Base-by-base conservation (phyloP, 2,797 vertebrate genomes). In the Lophius americanus region DNA sequence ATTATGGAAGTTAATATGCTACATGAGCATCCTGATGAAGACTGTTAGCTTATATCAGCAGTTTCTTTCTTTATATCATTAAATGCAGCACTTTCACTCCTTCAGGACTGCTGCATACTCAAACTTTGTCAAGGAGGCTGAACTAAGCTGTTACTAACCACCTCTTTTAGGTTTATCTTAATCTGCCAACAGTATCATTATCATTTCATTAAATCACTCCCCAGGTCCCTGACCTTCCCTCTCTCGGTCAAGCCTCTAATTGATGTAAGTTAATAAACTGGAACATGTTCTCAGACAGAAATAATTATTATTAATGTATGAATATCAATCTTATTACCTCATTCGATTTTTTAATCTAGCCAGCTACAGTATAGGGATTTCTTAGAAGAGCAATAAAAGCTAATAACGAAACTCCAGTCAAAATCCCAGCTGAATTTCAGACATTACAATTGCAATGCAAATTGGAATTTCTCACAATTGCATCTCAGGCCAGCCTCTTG, bases 131-230 rank as follows among this genome's bases (percentile, higher is more conserved):
- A 64, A 70, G 67, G 64, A 58, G 23, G 54, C 44, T 63, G 41
- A 72, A 57, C 64, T 70, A 59, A 55, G 55, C 63, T 76, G 56
- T 82, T 73, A 83, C 79, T 78, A 56, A 64, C 38, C 37, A 50
- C 56, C 60, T 75, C 51, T 66, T 79, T 76, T 61, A 43, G 64
- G 49, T 62, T 76, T 46, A 64, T 76, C 67, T 73, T 64, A 61
- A 64, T 68, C 68, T 69, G 64, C 32, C 73, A 75, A 39, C 57
- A 53, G 51, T 79, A 64, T 79, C 77, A 66, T 83, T 68, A 77
- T 81, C 64, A 32, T 70, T 73, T 50, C 49, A 60, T 23, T 62
- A 73, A 79, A 75, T 79, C 54, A 55, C 39, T 57, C 44, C 9
- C 48, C 58, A 68, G 68, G 51, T 69, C 68, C 78, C 62, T 52